Evolutionary conservation across 2,888 invertebrate genomes (phyloP).

Genomic region (Macrostomum cliftonense): DNA sequence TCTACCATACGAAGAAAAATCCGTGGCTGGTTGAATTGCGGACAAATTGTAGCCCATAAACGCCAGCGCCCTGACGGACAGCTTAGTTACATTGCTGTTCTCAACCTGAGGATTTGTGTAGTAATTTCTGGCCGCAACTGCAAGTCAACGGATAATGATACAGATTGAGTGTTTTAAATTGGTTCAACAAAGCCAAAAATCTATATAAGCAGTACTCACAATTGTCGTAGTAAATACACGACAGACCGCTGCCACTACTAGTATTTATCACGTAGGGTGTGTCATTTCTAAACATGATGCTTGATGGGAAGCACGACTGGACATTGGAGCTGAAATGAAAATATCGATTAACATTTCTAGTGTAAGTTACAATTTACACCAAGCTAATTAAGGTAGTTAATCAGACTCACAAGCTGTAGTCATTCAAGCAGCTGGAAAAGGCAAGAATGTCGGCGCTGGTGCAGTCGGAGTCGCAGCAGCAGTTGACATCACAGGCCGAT

Average conservation of each 20-base stretch:
- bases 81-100: slow-evolving; percentile 11
- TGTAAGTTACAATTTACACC: too few relatives aligned
- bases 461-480: slow-evolving; percentile 65
- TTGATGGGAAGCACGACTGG: slow-evolving; percentile 9
- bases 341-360: too few relatives aligned
- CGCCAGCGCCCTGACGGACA: neutral
- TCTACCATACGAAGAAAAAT: neutral
- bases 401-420: slow-evolving; percentile 12
- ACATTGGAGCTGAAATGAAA: slow-evolving; percentile 8
- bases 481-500: slow-evolving; percentile 55
- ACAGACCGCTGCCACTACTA: slow-evolving; percentile 18
- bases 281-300: slow-evolving; percentile 16
- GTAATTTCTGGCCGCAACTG: slow-evolving; percentile 26
- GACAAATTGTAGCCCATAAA: neutral
- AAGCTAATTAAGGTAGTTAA: too few relatives aligned
- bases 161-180: too few relatives aligned
- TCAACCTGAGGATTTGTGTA: slow-evolving; percentile 23
- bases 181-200: too few relatives aligned
- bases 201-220: too few relatives aligned
- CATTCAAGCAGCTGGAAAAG: slow-evolving; percentile 45
- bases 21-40: neutral
- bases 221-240: slow-evolving; percentile 30
- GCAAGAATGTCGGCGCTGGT: slow-evolving; percentile 43
- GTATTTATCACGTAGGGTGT: slow-evolving; percentile 17
- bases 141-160: slow-evolving; percentile 9